Conservation (phyloP, 2,888 invertebrate species). For the Acanthosepion pharaonis region DNA sequence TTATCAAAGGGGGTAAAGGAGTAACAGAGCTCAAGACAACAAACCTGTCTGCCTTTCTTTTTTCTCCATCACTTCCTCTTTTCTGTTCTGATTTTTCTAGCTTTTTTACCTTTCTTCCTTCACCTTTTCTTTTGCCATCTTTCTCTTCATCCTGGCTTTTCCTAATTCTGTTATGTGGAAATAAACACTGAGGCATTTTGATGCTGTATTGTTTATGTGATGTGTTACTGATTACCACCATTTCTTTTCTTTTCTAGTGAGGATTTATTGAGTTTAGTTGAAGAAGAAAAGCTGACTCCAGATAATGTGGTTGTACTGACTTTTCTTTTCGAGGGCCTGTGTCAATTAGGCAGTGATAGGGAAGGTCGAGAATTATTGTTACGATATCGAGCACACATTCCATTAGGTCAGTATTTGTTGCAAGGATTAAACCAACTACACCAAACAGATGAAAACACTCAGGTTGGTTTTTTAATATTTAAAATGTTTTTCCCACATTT, state of each 20-base stretch:
- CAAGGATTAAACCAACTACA: not conserved
- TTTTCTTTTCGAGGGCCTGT: slow-evolving; percentile 89
- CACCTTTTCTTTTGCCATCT: no score
- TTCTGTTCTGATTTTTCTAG: no score
- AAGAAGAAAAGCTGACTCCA: not conserved
- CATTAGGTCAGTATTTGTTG: slow-evolving; percentile 41
- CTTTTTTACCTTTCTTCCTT: no score
- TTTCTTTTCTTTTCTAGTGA: slow-evolving; percentile 55
- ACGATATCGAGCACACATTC: slow-evolving; percentile 13
- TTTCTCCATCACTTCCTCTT: no score
- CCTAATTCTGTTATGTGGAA: no score
- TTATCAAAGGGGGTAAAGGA: no score
- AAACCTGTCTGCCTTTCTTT: no score
- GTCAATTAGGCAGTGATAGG: slow-evolving; percentile 80
- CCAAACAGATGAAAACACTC: slow-evolving; percentile 1
- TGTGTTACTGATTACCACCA: no score
- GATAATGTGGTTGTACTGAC: slow-evolving; percentile 81
- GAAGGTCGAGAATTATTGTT: not conserved
- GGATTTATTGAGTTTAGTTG: slow-evolving; percentile 57
- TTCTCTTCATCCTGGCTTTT: no score
- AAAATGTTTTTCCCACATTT: not conserved
- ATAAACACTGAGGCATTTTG: no score
- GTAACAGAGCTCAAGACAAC: no score
- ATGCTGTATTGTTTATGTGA: no score
- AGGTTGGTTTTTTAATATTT: not conserved